Evolutionary conservation across 1,140 invertebrate genomes (phyloP).

Genomic region (Chrysomallon squamiferum): DNA sequence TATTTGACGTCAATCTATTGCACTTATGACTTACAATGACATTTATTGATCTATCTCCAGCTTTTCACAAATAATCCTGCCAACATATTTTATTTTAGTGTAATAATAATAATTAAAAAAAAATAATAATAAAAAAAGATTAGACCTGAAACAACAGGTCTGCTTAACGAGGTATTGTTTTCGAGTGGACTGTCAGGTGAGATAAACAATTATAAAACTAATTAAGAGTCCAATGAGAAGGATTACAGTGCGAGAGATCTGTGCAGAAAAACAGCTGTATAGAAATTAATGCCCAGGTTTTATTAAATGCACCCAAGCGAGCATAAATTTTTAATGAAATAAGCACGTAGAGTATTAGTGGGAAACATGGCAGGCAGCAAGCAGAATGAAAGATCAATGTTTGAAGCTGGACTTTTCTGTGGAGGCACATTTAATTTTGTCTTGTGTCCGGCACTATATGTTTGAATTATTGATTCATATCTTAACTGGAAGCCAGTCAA

Average conservation of each 20-base stretch:
- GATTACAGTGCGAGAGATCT: not conserved
- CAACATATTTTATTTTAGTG: too few species aligned
- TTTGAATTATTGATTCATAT: conserved; percentile 10
- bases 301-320: conserved; percentile 2
- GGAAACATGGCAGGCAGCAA: conserved; percentile 1
- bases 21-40: too few species aligned
- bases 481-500: not conserved
- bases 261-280: not conserved
- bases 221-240: too few species aligned
- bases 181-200: too few species aligned
- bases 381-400: conserved; percentile 3
- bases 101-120: too few species aligned
- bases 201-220: too few species aligned
- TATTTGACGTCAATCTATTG: too few species aligned
- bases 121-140: too few species aligned
- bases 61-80: too few species aligned
- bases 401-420: not conserved
- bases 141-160: too few species aligned
- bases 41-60: too few species aligned
- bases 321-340: conserved; percentile 7
- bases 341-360: not conserved
- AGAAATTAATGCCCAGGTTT: conserved; percentile 4
- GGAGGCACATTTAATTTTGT: not conserved
- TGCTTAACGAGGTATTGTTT: too few species aligned
- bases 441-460: not conserved